Evolutionary conservation across 92 coral and sea anemone species (phyloP), one percentile per base, ranked within the genome.

Genomic region (Parazoanthus darwini): DNA sequence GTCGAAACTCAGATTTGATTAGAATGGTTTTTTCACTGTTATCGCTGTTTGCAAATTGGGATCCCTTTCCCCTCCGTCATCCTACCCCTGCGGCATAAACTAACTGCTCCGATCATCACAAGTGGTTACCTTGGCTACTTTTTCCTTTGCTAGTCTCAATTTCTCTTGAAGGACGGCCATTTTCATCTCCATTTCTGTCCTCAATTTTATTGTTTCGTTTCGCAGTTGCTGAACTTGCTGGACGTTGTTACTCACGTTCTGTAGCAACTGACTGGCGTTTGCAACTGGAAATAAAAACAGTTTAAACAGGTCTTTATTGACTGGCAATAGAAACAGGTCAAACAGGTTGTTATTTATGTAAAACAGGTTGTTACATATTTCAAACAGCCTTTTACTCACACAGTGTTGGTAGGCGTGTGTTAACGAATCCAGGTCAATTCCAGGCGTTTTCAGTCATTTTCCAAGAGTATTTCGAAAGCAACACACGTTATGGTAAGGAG

Each of bases 81-180:
- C 59, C 2, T 14, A 18, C 59, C 59, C 18, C 18, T 13, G 59
- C 3, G 58, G 16, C 18, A 54, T 20, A 63, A 20, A 63, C 70
- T 4, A 4, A 63, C 59, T 54, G 70, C 70, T 3, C 70, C 25
- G 25, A 63, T 18, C 16, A 63, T 63, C 63, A 48, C 42, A 20
- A 81, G n/a, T 20, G 33, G 20, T 81, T 74, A 95, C 99, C 99
- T 94, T 95, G 76, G 98, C 96, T 2, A 95, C 94, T 88, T 85
- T 93, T 51, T 93, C 98, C 71, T 93, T 94, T 16, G 96, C 98
- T 56, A 70, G 90, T 78, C 81, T 82, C 5, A 97, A 92, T 75
- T 95, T 95, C 58, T 88, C 91, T 77, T 92, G 90, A 70, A 97
- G 87, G 9, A 80, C 86, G 1, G 91, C 86, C 90, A 95, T 94